Evolutionary conservation across 1,140 invertebrate species (phyloP).

Genomic region (Hyposmocoma kahamanoa): DNA sequence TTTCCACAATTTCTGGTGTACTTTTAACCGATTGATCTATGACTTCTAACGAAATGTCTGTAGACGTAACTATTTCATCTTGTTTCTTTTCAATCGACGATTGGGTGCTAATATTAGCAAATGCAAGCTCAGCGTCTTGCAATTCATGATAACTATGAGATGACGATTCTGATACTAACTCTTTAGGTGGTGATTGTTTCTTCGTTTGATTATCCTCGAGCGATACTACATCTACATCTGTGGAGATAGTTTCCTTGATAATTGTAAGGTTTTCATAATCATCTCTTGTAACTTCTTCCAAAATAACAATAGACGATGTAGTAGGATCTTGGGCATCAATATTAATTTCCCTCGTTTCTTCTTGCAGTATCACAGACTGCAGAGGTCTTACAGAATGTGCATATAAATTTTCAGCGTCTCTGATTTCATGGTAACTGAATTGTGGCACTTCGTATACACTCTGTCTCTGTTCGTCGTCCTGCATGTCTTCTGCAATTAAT

Average conservation of each 20-base stretch:
- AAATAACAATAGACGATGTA: no score
- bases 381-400: no score
- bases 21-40: not conserved
- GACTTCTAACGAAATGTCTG: not conserved
- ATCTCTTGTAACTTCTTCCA: no score
- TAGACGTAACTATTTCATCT: not conserved
- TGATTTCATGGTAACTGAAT: conserved; percentile 29
- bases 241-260: no score
- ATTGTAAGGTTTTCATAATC: no score
- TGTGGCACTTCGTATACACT: conserved; percentile 20
- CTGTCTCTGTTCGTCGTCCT: not conserved
- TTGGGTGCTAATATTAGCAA: conserved; percentile 6
- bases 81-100: not conserved
- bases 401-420: conserved; percentile 25
- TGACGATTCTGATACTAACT: conserved; percentile 8
- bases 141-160: conserved; percentile 27
- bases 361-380: no score
- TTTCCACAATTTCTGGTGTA: not conserved
- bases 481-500: no score
- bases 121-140: conserved; percentile 23
- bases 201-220: not conserved
- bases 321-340: no score
- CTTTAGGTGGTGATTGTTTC: conserved; percentile 5
- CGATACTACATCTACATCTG: no score
- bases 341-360: no score